These are phyloP conservation scores for Oreochromis niloticus DNA, from an alignment of 2,113 vertebrate species.

Conservation along the genomic window DNA sequence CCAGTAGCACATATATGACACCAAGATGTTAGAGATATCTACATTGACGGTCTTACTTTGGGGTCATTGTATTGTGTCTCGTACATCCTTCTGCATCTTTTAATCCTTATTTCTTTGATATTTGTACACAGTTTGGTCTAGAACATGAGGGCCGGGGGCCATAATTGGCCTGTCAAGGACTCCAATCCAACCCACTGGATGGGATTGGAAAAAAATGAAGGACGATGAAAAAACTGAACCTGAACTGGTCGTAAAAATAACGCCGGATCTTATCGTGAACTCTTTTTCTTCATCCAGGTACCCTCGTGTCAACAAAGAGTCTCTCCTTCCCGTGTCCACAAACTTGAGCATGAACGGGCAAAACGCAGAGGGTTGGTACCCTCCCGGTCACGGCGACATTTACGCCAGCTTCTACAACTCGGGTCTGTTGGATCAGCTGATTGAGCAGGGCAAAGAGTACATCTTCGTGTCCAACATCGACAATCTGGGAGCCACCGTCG, in stretches of 20 bases:
- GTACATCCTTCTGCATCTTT: background rate
- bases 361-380: conserved; percentile 91
- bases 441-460: conserved; percentile 91
- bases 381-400: conserved; percentile 94
- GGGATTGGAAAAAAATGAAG: background rate
- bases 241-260: accelerated
- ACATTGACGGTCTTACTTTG: background rate
- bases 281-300: conserved; percentile 73
- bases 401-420: conserved; percentile 97
- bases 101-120: background rate
- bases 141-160: background rate
- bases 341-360: conserved; percentile 82
- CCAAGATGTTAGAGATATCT: background rate
- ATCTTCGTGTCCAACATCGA: conserved; percentile 99
- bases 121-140: background rate
- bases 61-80: background rate
- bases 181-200: background rate
- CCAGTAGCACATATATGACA: background rate
- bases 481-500: conserved; percentile 97
- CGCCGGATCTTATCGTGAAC: accelerated
- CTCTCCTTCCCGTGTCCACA: conserved; percentile 88
- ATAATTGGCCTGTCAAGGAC: background rate
- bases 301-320: conserved; percentile 95
- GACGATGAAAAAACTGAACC: background rate
- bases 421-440: conserved; percentile 86